Conservation (phyloP, 2,797 vertebrate genomes). For the Rhinatrema bivittatum region DNA sequence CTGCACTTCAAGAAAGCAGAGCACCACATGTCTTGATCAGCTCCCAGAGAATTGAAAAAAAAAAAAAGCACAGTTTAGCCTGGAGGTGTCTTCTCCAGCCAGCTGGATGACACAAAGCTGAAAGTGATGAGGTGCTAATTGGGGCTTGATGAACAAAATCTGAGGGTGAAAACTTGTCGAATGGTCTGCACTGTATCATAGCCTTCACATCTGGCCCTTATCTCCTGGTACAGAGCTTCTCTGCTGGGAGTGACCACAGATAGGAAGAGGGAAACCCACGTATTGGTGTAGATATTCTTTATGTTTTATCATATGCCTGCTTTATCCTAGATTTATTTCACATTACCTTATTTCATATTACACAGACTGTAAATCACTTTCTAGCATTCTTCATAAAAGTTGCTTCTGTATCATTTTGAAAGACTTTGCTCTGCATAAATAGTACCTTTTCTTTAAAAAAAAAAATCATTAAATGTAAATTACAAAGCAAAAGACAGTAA, state of each 20-base stretch:
- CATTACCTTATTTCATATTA: constrained; percentile 9
- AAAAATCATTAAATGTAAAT: neutral
- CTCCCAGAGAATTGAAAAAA: constrained; percentile 55
- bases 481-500: constrained; percentile 9
- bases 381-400: neutral
- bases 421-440: too few species aligned
- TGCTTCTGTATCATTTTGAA: neutral
- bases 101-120: constrained; percentile 61
- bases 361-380: neutral
- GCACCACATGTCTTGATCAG: constrained; percentile 59
- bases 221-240: constrained; percentile 23
- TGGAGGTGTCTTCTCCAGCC: constrained; percentile 59
- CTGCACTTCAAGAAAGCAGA: constrained; percentile 64
- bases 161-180: constrained; percentile 52
- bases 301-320: constrained; percentile 31
- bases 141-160: constrained; percentile 58
- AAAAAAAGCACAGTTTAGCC: constrained; percentile 54
- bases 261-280: constrained; percentile 27
- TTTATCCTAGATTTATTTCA: constrained; percentile 19
- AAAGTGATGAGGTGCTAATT: constrained; percentile 75
- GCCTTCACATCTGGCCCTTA: constrained; percentile 30
- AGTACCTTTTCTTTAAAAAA: neutral
- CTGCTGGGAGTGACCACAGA: constrained; percentile 11
- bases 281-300: constrained; percentile 25
- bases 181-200: constrained; percentile 53